Base-by-base conservation (phyloP, 2,888 invertebrate genomes). In the Ornithoptera priamus region DNA sequence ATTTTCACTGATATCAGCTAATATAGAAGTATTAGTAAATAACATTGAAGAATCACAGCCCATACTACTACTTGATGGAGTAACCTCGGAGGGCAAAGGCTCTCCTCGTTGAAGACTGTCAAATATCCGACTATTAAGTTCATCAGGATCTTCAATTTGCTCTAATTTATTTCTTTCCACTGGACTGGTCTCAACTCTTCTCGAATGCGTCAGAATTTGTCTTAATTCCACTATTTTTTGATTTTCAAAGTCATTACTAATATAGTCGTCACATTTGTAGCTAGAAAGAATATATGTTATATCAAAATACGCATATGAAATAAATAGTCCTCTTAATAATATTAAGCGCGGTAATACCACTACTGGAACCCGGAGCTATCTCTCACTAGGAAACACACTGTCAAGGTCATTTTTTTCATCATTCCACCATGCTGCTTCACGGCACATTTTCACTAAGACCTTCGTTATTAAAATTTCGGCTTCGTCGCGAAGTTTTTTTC, bases 201-300 rank as follows among this genome's bases (percentile, higher is more conserved):
- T 82, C 73, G 75, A 76, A 77, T 82, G 79, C 79, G 87, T 92
- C 76, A 93, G 83, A 81, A 84, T 85, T 82, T 93, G 93, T 60
- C 95, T 92, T 79, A 95, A 87, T 85, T 93, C 93, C 78, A 93
- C 92, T 81, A 95, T 92, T 74, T 85, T 86, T 60, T 91, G 89
- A 75, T 92, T 87, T 75, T 93, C 90, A 58, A 94, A 93, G 82
- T 96, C 96, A 86, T 96, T 96, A 76, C 94, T 94, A 67, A 96
- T 94, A 92, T 95, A 96, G 78, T 96, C 96, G 87, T 97, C 96
- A 91, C 97, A 97, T 83, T 93, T 93, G 83, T 96, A 96, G 86
- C 96, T 96, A 90, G 56, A 93, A 93, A 61, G 62, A 65, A 8
- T 8, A 56, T 18, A 20, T 56, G 20, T 56, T 56, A 56, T n/a